Percentiles rank a stretch among this genome's conserved stretches.
Evolutionary conservation across 2,888 invertebrate genomes (phyloP).

Genomic region (Tolmerus cingulatus): DNA sequence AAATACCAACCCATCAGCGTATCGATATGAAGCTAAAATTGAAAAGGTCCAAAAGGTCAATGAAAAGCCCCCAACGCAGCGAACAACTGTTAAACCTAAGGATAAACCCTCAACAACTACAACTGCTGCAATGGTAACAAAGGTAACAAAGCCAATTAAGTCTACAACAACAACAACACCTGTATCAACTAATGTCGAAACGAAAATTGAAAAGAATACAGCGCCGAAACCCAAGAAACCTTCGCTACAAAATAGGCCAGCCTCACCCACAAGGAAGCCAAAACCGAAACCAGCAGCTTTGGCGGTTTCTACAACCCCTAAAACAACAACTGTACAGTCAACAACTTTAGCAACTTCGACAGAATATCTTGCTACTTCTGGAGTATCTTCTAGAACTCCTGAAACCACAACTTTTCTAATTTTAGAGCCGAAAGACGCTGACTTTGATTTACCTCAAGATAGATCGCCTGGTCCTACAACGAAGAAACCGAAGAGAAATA

Average conservation of each 20-base stretch:
- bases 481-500: conserved; percentile 51
- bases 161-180: conserved; percentile 62
- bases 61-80: conserved; percentile 33
- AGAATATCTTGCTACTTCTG: conserved; percentile 29
- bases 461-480: conserved; percentile 49
- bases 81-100: conserved; percentile 45
- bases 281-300: conserved; percentile 45
- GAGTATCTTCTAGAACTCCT: conserved; percentile 40
- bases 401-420: conserved; percentile 50
- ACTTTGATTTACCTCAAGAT: conserved; percentile 52
- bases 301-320: conserved; percentile 49
- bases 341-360: conserved; percentile 49
- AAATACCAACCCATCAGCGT: conserved; percentile 50
- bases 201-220: background rate
- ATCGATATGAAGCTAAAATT: conserved; percentile 48
- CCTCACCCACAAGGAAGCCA: background rate
- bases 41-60: conserved; percentile 45
- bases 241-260: background rate
- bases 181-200: conserved; percentile 40
- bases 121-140: conserved; percentile 44
- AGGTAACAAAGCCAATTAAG: conserved; percentile 47
- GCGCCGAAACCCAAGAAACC: conserved; percentile 17
- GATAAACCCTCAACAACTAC: conserved; percentile 49
- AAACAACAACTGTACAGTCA: conserved; percentile 52
- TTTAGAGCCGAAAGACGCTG: conserved; percentile 53